phyloP scores from a whole-genome alignment of 2,797 vertebrate genomes.

The Aldrovandia affinis region DNA sequence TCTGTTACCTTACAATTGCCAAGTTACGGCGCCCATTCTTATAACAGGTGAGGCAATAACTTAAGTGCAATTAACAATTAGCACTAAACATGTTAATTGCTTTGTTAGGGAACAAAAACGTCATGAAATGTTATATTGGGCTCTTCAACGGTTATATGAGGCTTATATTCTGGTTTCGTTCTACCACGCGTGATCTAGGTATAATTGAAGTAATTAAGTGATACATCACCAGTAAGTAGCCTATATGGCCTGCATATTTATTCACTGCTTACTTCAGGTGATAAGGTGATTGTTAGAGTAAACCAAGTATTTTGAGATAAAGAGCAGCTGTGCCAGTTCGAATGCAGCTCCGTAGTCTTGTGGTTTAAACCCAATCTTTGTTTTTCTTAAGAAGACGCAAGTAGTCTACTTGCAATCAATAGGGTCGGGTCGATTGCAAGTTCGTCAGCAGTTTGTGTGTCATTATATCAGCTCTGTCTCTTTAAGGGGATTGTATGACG shows the following conservation, averaged over 20 bases:
- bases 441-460: too few species aligned
- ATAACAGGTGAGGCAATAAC: background rate
- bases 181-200: too few species aligned
- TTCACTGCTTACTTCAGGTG: background rate
- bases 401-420: too few species aligned
- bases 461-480: conserved; percentile 21
- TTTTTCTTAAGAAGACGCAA: too few species aligned
- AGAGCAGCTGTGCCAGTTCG: background rate
- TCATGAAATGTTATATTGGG: background rate
- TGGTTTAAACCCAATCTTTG: background rate
- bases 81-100: background rate
- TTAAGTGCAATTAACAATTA: background rate
- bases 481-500: conserved; percentile 55
- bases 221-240: background rate
- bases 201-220: too few species aligned
- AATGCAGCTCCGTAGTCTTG: background rate
- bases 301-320: background rate
- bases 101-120: too few species aligned
- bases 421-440: too few species aligned
- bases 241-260: background rate
- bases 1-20: conserved; percentile 25
- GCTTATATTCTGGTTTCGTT: too few species aligned
- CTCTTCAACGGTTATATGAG: too few species aligned
- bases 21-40: background rate
- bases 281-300: too few species aligned